Base-by-base conservation (phyloP, 2,113 vertebrate genomes). In the Oplegnathus fasciatus region DNA sequence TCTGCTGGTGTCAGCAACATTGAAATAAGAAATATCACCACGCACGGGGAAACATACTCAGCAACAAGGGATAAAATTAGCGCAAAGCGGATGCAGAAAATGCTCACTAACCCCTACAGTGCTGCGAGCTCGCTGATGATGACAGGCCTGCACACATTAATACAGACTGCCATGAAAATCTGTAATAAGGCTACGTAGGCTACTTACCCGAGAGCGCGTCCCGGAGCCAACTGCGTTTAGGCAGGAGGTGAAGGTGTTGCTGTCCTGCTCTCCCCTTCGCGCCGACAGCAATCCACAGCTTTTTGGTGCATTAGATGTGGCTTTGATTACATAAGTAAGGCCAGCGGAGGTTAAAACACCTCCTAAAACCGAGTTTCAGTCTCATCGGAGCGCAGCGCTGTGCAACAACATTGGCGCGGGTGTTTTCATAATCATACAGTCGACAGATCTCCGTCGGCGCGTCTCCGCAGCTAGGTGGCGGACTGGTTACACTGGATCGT, bases 171-270 rank as follows among this genome's bases (percentile, higher is more conserved):
- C 86, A 83, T 91, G 93, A 87, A 87, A 90, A 90, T 88, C 82
- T 89, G 79, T 68, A 92, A 92, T 90, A 84, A 89, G 89, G 92
- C 93, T 92, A 93, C 92, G 93, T 86, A 93, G 90, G 91, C 93
- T 92, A 93, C 94, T 94, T 92, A 94, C 94, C 93, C 78, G 88
- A 89, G 88, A 85, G 91, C 91, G 93, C 91, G 93, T 94, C 93
- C 94, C 90, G 72, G 78, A 93, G 88, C 91, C 90, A 93, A 94
- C 93, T 93, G 93, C 93, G 93, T 93, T 90, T 64, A 28, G 74
- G 84, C 86, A 88, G 75, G 83, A 91, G 92, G 88, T 88, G 67
- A 88, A 92, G 92, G 89, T 93, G 93, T 80, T 85, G 82, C 90
- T 90, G 89, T 86, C 86, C 91, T 40, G 84, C 85, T 89, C 89